A percentile compares a stretch with the other conserved stretches of the same genome.
phyloP scores from a whole-genome alignment of 2,113 vertebrate species.

The Chloroceryle aenea region DNA sequence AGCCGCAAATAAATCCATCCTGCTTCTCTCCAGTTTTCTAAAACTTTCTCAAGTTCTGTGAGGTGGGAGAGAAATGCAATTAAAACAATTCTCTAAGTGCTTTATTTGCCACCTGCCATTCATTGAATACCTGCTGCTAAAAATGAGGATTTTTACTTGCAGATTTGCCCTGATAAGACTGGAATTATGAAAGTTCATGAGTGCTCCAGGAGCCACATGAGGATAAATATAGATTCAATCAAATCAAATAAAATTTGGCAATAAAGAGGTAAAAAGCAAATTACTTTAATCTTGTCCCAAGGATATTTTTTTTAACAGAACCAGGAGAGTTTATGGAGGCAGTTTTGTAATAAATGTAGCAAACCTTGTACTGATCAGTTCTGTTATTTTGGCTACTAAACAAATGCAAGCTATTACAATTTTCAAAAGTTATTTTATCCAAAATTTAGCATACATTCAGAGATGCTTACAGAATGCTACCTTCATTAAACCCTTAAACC shows the following conservation, averaged over 20 bases:
- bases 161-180: conserved; percentile 79
- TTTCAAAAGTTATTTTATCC: background rate
- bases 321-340: background rate
- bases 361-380: background rate
- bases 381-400: background rate
- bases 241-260: conserved; percentile 74
- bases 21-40: conserved; percentile 20
- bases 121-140: conserved; percentile 77
- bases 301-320: background rate
- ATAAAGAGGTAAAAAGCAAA: conserved; percentile 61
- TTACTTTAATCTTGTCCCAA: conserved; percentile 1
- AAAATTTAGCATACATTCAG: background rate
- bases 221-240: conserved; percentile 76
- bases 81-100: conserved; percentile 73
- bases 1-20: conserved; percentile 11
- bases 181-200: conserved; percentile 71
- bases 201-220: conserved; percentile 71
- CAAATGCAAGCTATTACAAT: background rate
- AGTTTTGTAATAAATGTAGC: background rate
- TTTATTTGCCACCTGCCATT: conserved; percentile 79
- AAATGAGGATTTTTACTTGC: conserved; percentile 79
- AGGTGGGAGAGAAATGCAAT: conserved; percentile 62
- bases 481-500: background rate
- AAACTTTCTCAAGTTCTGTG: conserved; percentile 59
- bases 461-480: background rate